Evolutionary conservation across 2,113 vertebrate genomes (phyloP).

Genomic region (Calyptomena viridis): DNA sequence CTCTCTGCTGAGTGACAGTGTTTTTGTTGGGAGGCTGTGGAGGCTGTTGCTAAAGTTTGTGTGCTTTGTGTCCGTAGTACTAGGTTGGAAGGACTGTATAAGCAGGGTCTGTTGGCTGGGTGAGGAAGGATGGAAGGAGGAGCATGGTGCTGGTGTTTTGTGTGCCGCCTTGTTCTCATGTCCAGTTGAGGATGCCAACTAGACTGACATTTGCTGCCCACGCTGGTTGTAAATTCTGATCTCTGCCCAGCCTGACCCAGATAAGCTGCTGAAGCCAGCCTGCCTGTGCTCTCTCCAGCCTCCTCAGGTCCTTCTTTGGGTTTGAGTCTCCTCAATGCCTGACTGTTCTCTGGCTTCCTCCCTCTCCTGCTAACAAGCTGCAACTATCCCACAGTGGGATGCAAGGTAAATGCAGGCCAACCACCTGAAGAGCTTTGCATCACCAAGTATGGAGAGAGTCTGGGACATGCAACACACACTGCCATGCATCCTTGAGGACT

Average conservation of each 20-base stretch:
- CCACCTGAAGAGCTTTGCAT: background rate
- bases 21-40: background rate
- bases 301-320: background rate
- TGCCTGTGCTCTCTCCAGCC: background rate
- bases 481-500: background rate
- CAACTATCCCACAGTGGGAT: background rate
- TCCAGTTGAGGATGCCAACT: background rate
- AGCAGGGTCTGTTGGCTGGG: background rate
- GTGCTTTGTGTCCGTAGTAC: background rate
- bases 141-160: background rate
- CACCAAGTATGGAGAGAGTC: background rate
- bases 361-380: background rate
- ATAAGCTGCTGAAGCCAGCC: background rate
- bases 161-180: background rate
- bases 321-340: background rate
- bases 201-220: fast-evolving
- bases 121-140: background rate
- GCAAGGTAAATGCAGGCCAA: background rate
- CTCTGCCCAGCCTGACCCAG: background rate
- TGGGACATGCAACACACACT: fast-evolving
- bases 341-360: background rate
- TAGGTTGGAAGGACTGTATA: background rate
- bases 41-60: background rate
- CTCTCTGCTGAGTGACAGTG: background rate
- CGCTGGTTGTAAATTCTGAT: background rate